Evolutionary conservation across 2,113 vertebrate genomes (phyloP), one percentile per base, ranked within the genome.

Genomic region (Anhinga anhinga): DNA sequence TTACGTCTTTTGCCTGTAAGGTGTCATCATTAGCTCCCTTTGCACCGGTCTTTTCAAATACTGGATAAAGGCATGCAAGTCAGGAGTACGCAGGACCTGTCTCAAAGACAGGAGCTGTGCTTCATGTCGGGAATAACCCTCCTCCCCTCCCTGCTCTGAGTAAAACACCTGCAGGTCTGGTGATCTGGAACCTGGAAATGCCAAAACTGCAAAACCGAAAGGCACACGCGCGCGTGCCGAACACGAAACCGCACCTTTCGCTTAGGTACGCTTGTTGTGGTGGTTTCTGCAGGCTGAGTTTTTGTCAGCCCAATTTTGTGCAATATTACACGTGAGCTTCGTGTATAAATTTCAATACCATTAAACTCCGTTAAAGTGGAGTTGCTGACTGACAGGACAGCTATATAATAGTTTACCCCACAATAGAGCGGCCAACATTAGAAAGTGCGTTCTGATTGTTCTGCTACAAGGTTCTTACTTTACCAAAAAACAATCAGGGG

Each of bases 391-490:
- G 56, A 59, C 61, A 27, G 50, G 65, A 58, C n/a, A 59, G 17
- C 12, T 4, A 4, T 25, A 9, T 50, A 36, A 21, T 6, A n/a
- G 30, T 55, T 92, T 49, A 56, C 44, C 13, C 26, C 13, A 21
- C 36, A 6, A 10, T 47, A 56, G 3, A 79, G 55, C 27, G 22
- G 65, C 45, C 59, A 47, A 25, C 29, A 16, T 53, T n/a, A 93
- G 63, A 92, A 91, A 82, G 62, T 32, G 62, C n/a, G 7, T 88
- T 88, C 84, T 83, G 10, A 29, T 93, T 70, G 65, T 83, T 88
- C 72, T 80, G 45, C 36, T 70, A 25, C 27, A 14, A 44, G 45
- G 69, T 34, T 82, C 34, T 61, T 78, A 70, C 50, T 88, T 88
- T 56, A n/a, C 6, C 0, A 58, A 67, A 82, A 92, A 70, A 29